Conservation (phyloP, 2,888 invertebrate genomes). For the Lasioglossum zephyrum region DNA sequence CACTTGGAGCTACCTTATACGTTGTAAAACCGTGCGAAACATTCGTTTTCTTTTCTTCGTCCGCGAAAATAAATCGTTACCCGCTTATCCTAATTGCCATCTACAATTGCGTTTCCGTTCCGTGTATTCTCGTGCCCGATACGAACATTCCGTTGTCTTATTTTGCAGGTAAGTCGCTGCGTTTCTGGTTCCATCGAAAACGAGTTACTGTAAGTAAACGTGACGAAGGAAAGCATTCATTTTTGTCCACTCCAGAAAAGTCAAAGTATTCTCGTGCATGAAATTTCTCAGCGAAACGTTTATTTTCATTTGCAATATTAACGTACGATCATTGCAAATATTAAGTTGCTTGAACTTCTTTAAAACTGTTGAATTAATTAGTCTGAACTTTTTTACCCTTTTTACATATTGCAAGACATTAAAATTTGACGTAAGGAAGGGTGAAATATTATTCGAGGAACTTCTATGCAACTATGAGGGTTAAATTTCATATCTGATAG, state of each 20-base stretch:
- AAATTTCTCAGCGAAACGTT: no score
- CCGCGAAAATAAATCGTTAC: not conserved
- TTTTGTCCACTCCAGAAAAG: not conserved
- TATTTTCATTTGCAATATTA: no score
- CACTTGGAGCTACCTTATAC: constrained; percentile 22
- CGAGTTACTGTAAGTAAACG: not conserved
- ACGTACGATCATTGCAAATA: no score
- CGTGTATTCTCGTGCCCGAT: not conserved
- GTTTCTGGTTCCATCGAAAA: not conserved
- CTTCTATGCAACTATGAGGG: no score
- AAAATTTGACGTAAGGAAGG: no score
- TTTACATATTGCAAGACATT: no score
- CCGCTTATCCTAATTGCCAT: not conserved
- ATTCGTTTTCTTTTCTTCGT: not conserved
- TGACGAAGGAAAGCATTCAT: not conserved
- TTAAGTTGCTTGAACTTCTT: no score
- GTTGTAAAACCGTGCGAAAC: not conserved
- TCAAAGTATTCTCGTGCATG: not conserved
- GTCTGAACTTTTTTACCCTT: no score
- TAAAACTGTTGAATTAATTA: no score
- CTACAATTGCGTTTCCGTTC: not conserved
- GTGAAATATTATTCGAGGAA: no score
- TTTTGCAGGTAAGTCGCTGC: constrained; percentile 62
- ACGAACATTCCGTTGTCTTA: constrained; percentile 26
- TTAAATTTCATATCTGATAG: not conserved